Evolutionary conservation across 2,797 vertebrate species (phyloP).

Genomic region (Clamator glandarius): DNA sequence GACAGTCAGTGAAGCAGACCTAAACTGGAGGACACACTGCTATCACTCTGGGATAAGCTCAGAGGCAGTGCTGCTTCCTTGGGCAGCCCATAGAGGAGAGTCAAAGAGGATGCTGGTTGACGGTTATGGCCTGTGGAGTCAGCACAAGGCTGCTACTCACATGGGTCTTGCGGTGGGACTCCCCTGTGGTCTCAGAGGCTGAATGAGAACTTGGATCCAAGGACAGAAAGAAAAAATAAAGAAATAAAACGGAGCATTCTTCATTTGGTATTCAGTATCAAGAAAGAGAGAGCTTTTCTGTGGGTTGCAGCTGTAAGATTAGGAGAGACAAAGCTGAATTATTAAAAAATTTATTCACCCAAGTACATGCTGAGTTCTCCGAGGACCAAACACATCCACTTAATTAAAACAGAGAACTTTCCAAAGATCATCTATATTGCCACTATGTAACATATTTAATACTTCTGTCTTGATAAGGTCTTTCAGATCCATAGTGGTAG

Average conservation of each 20-base stretch:
- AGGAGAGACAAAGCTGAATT: conserved; percentile 14
- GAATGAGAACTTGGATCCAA: neutral
- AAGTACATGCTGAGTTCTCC: neutral
- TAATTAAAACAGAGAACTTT: conserved; percentile 46
- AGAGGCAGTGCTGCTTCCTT: neutral
- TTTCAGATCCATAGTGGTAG: neutral
- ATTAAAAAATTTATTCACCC: conserved; percentile 44
- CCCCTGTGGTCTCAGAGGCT: neutral
- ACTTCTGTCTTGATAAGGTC: conserved; percentile 4
- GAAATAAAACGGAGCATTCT: neutral
- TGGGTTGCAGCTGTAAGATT: conserved; percentile 12
- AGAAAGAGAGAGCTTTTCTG: conserved; percentile 23
- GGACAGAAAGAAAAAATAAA: neutral
- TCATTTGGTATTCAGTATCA: neutral
- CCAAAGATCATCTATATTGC: conserved; percentile 6
- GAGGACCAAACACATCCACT: conserved; percentile 6
- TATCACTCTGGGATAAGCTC: neutral
- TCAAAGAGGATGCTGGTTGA: neutral
- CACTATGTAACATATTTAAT: conserved; percentile 36
- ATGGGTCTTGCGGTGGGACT: neutral
- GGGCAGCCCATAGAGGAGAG: neutral
- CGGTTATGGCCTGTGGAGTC: rapidly evolving
- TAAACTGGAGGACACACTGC: neutral
- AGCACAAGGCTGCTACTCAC: neutral
- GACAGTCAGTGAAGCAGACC: neutral